Evolutionary conservation across 2,888 invertebrate species (phyloP).

Genomic region (Resseliella maxima): DNA sequence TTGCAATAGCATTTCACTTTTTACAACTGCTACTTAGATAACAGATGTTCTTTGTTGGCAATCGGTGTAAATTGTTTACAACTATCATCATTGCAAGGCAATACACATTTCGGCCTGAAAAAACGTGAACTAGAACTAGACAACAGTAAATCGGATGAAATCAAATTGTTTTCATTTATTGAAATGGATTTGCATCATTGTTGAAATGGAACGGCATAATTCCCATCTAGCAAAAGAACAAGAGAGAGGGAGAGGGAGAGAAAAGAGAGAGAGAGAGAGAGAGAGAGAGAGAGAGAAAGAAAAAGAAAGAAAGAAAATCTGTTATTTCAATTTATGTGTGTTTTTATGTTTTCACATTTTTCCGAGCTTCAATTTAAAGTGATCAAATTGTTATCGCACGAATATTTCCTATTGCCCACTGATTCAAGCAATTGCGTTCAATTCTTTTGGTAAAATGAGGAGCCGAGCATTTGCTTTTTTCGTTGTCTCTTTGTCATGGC

Average conservation of each 20-base stretch:
- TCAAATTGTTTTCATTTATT: slow-evolving; percentile 37
- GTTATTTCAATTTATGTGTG: slow-evolving; percentile 44
- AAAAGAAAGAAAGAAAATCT: neutral
- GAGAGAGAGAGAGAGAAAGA: no score
- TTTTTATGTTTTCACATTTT: slow-evolving; percentile 42
- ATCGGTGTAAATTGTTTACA: slow-evolving; percentile 53
- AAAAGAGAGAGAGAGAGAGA: neutral
- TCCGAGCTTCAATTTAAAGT: slow-evolving; percentile 20
- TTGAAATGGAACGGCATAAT: slow-evolving; percentile 8
- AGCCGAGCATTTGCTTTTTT: neutral
- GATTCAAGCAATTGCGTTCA: neutral
- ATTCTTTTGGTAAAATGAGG: no score
- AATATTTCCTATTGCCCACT: neutral
- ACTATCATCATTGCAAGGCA: slow-evolving; percentile 39
- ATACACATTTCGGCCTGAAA: neutral
- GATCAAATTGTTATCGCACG: neutral
- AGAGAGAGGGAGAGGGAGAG: neutral
- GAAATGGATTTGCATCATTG: neutral
- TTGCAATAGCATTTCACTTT: neutral
- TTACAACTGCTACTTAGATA: slow-evolving; percentile 36
- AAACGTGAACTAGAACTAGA: neutral
- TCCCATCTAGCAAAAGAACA: neutral
- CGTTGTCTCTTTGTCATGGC: neutral
- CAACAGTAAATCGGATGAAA: neutral
- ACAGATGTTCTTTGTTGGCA: slow-evolving; percentile 52